phyloP scores from a whole-genome alignment of 1,140 invertebrate genomes.

The Ephestia elutella region DNA sequence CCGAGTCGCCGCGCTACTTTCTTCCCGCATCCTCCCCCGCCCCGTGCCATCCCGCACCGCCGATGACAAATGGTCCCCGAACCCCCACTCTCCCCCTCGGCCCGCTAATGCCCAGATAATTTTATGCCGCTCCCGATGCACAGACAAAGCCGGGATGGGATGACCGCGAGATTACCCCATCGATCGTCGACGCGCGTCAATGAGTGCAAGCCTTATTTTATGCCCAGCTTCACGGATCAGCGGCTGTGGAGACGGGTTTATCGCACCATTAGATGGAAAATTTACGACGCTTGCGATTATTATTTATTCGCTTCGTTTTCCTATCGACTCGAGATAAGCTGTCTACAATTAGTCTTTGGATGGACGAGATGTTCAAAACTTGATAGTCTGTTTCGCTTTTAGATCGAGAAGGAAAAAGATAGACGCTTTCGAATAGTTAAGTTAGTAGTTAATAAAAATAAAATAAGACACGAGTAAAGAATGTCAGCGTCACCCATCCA shows the following conservation, averaged over 20 bases:
- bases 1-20: constrained; percentile 60
- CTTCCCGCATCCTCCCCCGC: constrained; percentile 42
- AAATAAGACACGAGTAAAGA: constrained; percentile 48
- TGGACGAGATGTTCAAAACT: not conserved
- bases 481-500: constrained; percentile 61
- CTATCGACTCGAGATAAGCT: not conserved
- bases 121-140: constrained; percentile 55
- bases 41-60: constrained; percentile 31
- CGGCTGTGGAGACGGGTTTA: constrained; percentile 43
- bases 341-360: not conserved
- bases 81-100: constrained; percentile 35
- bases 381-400: not conserved
- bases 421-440: not conserved
- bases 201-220: constrained; percentile 49
- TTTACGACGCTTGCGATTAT: constrained; percentile 31
- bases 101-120: constrained; percentile 64
- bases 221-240: constrained; percentile 48
- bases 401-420: not conserved
- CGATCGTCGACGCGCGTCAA: constrained; percentile 54
- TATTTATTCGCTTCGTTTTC: constrained; percentile 5
- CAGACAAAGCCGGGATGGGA: constrained; percentile 44
- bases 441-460: constrained; percentile 27
- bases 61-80: constrained; percentile 70
- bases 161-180: constrained; percentile 58
- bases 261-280: constrained; percentile 42